Base-by-base conservation (phyloP, 2,113 vertebrate genomes). In the Epinephelus cyanopodus region DNA sequence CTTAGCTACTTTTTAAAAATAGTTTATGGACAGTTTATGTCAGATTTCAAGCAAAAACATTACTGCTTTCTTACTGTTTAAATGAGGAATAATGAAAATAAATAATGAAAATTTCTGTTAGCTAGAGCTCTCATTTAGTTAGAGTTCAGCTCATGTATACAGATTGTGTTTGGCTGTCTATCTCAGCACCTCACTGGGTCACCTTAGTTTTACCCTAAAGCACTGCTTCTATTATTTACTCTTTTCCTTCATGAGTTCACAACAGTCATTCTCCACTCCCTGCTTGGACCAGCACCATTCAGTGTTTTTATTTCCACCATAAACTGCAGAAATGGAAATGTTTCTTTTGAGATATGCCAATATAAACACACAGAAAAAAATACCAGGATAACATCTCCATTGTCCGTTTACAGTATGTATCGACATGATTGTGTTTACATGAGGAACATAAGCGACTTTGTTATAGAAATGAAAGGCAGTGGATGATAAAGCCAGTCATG, bases 201-300 rank as follows among this genome's bases (percentile, higher is more conserved):
- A 18, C 47, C 13, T 37, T 13, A 81, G 67, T 33, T 73, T 47
- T 18, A 54, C 9, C 65, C 67, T 62, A 13, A 27, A 79, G 37
- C 17, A 11, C 0, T 33, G 37, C 77, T 53, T 61, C 19, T 54
- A 45, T 72, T 72, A 42, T 72, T 66, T 14, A 53, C 23, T 18
- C 3, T 62, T 64, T 58, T 66, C 19, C 37, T 48, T 23, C 5
- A 4, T 37, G 45, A 29, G 54, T 58, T 19, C 6, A 60, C 37
- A 62, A 27, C 33, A 10, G 68, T 53, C 42, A 15, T 14, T 53
- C 17, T 63, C 14, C 13, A 42, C 27, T 6, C 39, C 25, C 2
- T 1, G 18, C 19, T 66, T 50, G 15, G 50, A 23, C 74, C 69
- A 48, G 21, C 70, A 67, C 6, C 21, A 47, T 61, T 47, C 25